phyloP scores from a whole-genome alignment of 2,113 vertebrate species.

The Mystacornis crossleyi region DNA sequence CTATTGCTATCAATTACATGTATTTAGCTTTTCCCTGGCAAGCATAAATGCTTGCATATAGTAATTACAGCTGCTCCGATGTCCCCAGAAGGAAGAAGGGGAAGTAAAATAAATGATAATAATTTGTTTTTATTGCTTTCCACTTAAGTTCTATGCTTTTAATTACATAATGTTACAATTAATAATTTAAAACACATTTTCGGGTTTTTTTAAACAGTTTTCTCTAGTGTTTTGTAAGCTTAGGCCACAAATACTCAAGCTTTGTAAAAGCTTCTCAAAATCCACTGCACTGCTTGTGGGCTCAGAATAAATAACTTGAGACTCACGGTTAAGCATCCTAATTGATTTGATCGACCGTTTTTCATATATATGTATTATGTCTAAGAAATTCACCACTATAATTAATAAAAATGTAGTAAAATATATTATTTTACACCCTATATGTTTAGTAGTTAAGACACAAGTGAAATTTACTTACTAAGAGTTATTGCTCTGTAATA shows the following conservation, averaged over 20 bases:
- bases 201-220: not conserved
- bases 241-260: not conserved
- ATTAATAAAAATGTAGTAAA: not conserved
- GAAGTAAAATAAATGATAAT: not conserved
- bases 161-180: not conserved
- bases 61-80: not conserved
- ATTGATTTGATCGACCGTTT: not conserved
- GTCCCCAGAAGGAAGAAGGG: not conserved
- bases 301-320: not conserved
- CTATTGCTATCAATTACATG: not conserved
- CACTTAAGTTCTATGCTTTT: not conserved
- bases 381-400: not conserved
- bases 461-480: not conserved
- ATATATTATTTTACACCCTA: not conserved
- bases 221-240: not conserved
- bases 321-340: not conserved
- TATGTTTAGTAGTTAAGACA: not conserved
- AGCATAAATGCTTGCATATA: not conserved
- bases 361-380: not conserved
- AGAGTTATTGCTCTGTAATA: not conserved
- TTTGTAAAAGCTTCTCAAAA: not conserved
- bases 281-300: not conserved
- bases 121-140: not conserved
- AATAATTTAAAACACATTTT: not conserved
- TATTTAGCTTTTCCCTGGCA: conserved; percentile 21